Percentiles rank a stretch among this genome's conserved stretches.
These are phyloP conservation scores for Macrosoma leucophasiata DNA, from an alignment of 2,888 invertebrate genomes.

Conservation along the genomic window DNA sequence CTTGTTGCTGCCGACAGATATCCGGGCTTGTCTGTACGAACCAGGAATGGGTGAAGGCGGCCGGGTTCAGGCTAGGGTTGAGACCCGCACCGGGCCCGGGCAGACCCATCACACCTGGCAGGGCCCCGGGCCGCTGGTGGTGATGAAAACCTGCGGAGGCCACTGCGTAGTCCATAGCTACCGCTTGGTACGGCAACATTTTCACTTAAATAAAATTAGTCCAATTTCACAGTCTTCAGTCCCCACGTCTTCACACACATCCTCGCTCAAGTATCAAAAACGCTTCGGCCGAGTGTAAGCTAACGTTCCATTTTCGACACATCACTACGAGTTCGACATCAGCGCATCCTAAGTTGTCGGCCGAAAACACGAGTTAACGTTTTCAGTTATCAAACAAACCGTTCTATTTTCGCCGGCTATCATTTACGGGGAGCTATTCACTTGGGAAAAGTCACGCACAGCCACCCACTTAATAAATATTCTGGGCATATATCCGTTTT, in stretches of 20 bases:
- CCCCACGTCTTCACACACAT: constrained; percentile 39
- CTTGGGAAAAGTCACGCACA: constrained; percentile 75
- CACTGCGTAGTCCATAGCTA: constrained; percentile 90
- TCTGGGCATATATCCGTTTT: constrained; percentile 78
- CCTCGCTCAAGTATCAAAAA: constrained; percentile 34
- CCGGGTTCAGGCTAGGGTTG: constrained; percentile 77
- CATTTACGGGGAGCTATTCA: constrained; percentile 67
- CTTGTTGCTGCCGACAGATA: constrained; percentile 90
- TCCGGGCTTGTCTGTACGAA: constrained; percentile 93
- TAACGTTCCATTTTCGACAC: constrained; percentile 23
- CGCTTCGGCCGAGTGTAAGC: constrained; percentile 20
- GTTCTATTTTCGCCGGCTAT: constrained; percentile 62
- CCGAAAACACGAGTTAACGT: constrained; percentile 31
- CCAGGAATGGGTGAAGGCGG: constrained; percentile 96
- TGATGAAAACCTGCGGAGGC: constrained; percentile 71
- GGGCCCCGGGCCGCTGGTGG: constrained; percentile 69
- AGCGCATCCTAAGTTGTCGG: constrained; percentile 13
- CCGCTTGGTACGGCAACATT: constrained; percentile 92
- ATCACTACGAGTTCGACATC: constrained; percentile 14
- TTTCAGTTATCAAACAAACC: constrained; percentile 64
- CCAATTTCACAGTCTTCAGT: constrained; percentile 34
- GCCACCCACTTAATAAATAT: constrained; percentile 78
- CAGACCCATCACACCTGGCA: constrained; percentile 76
- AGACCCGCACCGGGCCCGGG: constrained; percentile 67
- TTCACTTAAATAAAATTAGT: constrained; percentile 41